Evolutionary conservation across 2,797 vertebrate species (phyloP), one percentile per base, ranked within the genome.

Genomic region (Aeoliscus strigatus): DNA sequence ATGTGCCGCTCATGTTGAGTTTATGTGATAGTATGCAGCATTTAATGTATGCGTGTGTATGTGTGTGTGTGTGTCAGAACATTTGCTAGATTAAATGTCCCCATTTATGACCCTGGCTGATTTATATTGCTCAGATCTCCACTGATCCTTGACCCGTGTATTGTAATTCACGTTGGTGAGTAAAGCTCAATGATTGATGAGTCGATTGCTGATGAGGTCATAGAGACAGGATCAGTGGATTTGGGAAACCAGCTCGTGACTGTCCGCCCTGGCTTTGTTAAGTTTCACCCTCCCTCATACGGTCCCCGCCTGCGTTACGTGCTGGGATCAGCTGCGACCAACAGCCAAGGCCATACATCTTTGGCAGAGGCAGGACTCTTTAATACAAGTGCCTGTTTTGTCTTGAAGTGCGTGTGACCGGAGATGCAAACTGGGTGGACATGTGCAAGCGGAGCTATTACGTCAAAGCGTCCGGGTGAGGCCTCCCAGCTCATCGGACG

Each of bases 341-440:
- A 45, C 14, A 38, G 46, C 56, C 64, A 46, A 70, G 46, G 62
- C 60, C 59, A 78, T 82, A 64, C 60, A 70, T 86, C 73, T 79
- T 50, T 31, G 44, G 49, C 51, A 53, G 60, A 39, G 34, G 46
- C 66, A 60, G 72, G 35, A 56, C 51, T 73, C 49, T 18, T 47
- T 38, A 44, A 71, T 76, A 77, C 59, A 62, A 78, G 72, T 83
- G 59, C 15, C 21, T 63, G 75, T 80, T 76, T 56, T 76, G 37
- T 70, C 35, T 74, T 35, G 64, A 69, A 76, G 73, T 73, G 70
- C 69, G 73, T 64, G 70, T 70, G 67, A 74, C 74, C 41, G 68
- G 74, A 60, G 71, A 79, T 75, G 65, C 60, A 59, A 74, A 78
- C 52, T 75, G 76, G 57, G 74, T 49, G 66, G 73, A 76, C 59